phyloP scores from a whole-genome alignment of 2,797 vertebrate genomes.

The Pyrocephalus nanus region DNA sequence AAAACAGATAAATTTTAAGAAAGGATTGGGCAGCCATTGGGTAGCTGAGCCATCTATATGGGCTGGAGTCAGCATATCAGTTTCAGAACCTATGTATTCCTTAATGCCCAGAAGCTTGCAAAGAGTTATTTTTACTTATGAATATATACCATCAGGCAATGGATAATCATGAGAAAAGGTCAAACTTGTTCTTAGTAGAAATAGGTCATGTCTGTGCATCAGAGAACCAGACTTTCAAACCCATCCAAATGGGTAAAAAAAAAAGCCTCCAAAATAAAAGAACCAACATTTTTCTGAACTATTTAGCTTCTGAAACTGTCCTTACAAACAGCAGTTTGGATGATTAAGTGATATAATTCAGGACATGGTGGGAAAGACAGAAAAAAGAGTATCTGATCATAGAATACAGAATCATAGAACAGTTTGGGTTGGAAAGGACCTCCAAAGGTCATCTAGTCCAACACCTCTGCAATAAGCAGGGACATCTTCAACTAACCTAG shows the following conservation, averaged over 20 bases:
- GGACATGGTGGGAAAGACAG: not conserved
- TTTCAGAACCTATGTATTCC: not conserved
- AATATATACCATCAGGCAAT: not conserved
- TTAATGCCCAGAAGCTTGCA: not conserved
- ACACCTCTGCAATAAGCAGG: not conserved
- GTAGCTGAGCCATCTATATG: not conserved
- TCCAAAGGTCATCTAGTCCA: not conserved
- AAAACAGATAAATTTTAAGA: conserved; percentile 52
- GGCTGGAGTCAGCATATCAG: not conserved
- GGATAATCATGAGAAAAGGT: conserved; percentile 14
- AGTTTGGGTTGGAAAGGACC: not conserved
- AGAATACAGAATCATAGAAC: not conserved
- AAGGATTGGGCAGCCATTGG: not conserved
- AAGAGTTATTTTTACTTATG: not conserved
- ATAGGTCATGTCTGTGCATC: not conserved
- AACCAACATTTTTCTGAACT: not conserved
- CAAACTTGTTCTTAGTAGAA: not conserved
- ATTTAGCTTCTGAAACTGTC: not conserved
- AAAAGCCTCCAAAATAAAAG: not conserved
- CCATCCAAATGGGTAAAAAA: not conserved
- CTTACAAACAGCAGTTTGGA: not conserved
- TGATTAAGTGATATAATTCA: not conserved
- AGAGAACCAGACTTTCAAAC: not conserved
- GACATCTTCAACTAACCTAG: not conserved
- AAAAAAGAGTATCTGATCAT: not conserved